Conservation (phyloP, 2,797 vertebrate genomes). For the Scarus forsteni region DNA sequence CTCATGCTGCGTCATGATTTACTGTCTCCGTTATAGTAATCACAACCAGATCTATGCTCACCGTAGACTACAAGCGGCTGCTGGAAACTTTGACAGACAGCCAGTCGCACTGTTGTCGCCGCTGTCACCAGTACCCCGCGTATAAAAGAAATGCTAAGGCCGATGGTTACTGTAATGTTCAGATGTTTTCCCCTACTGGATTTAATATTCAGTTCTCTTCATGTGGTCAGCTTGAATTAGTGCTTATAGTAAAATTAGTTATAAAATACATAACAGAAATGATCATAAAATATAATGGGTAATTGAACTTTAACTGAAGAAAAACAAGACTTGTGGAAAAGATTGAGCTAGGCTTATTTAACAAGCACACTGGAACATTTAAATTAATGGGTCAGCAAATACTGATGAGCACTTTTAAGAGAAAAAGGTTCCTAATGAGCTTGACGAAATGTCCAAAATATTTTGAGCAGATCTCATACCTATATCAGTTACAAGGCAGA, state of each 20-base stretch:
- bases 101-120: constrained; percentile 70
- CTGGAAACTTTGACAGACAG: constrained; percentile 81
- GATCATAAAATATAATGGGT: constrained; percentile 44
- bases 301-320: constrained; percentile 32
- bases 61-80: constrained; percentile 57
- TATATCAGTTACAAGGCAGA: constrained; percentile 13
- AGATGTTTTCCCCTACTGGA: constrained; percentile 37
- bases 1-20: constrained; percentile 85
- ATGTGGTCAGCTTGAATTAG: constrained; percentile 39
- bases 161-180: constrained; percentile 47
- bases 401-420: constrained; percentile 20
- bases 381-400: constrained; percentile 21
- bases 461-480: neutral
- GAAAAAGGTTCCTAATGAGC: constrained; percentile 17
- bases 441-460: constrained; percentile 25
- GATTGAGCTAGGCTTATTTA: constrained; percentile 12
- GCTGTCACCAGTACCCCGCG: constrained; percentile 56
- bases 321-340: constrained; percentile 41
- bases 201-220: constrained; percentile 51
- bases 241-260: constrained; percentile 40
- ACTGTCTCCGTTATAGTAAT: constrained; percentile 87
- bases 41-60: constrained; percentile 81
- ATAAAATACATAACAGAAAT: constrained; percentile 41
- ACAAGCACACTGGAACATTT: constrained; percentile 37
- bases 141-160: constrained; percentile 21